phyloP scores from a whole-genome alignment of 2,113 vertebrate genomes.

The Sylvilagus bachmani region DNA sequence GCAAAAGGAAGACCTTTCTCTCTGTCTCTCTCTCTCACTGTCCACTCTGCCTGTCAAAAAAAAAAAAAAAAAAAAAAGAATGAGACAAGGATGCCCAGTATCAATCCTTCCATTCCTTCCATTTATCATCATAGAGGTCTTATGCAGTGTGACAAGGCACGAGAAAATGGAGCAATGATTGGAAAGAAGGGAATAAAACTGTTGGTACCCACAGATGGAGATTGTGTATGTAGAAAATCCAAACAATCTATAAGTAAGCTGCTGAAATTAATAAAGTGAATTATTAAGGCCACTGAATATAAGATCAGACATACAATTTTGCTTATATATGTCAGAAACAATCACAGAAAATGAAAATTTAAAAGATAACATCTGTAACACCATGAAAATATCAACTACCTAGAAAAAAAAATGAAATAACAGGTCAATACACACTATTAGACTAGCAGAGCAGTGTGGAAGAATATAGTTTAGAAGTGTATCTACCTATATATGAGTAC shows the following conservation, averaged over 20 bases:
- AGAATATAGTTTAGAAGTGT: background rate
- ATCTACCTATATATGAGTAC: background rate
- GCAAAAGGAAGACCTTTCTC: no score
- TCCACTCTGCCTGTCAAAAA: no score
- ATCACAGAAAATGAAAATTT: background rate
- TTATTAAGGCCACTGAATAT: conserved; percentile 11
- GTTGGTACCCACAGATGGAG: conserved; percentile 11
- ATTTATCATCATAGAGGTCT: background rate
- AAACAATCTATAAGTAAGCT: background rate
- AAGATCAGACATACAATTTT: background rate
- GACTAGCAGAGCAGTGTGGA: background rate
- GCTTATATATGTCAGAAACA: background rate
- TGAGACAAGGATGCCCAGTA: background rate
- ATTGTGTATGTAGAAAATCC: background rate
- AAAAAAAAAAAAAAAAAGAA: no score
- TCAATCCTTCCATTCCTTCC: background rate
- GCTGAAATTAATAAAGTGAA: background rate
- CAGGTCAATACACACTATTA: background rate
- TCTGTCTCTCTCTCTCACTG: no score
- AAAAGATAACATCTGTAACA: background rate
- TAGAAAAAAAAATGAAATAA: conserved; percentile 4
- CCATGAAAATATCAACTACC: conserved; percentile 6
- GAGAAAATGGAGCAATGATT: background rate
- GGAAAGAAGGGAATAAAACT: conserved; percentile 51
- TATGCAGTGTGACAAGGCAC: background rate